A percentile compares a stretch with the other conserved stretches of the same genome.
These are phyloP conservation scores for Anseranas semipalmata DNA, from an alignment of 2,113 vertebrate genomes.

Conservation along the genomic window DNA sequence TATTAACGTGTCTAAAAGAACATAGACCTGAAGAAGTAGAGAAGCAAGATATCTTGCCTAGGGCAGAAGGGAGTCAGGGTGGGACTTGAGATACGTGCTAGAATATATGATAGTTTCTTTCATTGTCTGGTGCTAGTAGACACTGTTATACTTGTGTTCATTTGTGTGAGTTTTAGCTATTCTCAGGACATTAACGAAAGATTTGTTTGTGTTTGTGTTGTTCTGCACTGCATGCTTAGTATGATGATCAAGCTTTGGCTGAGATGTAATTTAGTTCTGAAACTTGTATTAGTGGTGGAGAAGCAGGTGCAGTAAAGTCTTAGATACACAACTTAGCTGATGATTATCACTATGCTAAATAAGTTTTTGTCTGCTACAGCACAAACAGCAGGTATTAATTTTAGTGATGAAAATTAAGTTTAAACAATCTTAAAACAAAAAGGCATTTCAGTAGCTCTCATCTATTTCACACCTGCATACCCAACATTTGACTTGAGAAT, in stretches of 20 bases:
- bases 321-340: background rate
- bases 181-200: background rate
- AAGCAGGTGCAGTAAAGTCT: constrained; percentile 17
- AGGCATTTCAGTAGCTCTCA: background rate
- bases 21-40: background rate
- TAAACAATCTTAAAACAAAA: constrained; percentile 26
- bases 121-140: background rate
- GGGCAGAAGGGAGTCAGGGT: background rate
- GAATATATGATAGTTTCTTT: background rate
- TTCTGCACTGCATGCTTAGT: background rate
- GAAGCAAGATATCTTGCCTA: background rate
- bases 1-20: background rate
- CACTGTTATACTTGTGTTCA: background rate
- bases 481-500: background rate
- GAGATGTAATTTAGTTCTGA: background rate
- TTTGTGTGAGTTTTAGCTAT: background rate
- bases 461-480: background rate
- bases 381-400: constrained; percentile 32
- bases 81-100: background rate
- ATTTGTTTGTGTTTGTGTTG: background rate
- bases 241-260: background rate
- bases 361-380: background rate
- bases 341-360: background rate
- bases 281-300: background rate
- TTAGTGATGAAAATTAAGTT: constrained; percentile 1